These are phyloP conservation scores for Glaucomys volans DNA, from an alignment of 2,113 vertebrate genomes.

Conservation along the genomic window DNA sequence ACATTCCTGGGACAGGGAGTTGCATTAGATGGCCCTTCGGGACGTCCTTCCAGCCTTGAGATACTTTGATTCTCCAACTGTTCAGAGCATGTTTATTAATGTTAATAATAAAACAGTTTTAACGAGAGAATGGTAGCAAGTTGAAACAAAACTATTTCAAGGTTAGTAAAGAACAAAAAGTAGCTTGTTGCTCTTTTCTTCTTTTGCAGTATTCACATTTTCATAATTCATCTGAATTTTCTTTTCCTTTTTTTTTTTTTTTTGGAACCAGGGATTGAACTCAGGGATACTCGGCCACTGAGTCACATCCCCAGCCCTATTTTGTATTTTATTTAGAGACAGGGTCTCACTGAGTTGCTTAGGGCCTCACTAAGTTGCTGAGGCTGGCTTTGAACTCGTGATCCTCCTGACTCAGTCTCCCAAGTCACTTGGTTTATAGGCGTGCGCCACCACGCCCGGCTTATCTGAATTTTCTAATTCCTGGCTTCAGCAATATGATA, in stretches of 20 bases:
- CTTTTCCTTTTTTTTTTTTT: too few species aligned
- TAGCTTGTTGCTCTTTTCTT: not conserved
- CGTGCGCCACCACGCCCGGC: too few species aligned
- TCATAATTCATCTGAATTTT: not conserved
- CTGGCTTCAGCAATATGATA: not conserved
- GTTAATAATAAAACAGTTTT: not conserved
- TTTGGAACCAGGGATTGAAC: too few species aligned
- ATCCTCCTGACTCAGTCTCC: too few species aligned
- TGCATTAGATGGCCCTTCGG: not conserved
- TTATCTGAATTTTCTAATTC: slow-evolving; percentile 21
- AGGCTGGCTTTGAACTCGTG: too few species aligned
- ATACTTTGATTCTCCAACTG: not conserved
- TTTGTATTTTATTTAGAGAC: too few species aligned
- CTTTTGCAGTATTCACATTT: not conserved
- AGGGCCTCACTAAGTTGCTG: too few species aligned
- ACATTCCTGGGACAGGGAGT: not conserved
- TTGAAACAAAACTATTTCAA: not conserved
- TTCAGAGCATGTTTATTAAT: not conserved
- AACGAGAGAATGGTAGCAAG: not conserved
- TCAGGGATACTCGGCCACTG: too few species aligned
- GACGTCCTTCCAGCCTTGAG: not conserved
- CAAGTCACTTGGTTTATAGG: too few species aligned
- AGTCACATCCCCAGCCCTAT: too few species aligned
- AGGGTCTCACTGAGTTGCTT: too few species aligned
- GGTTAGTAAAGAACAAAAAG: slow-evolving; percentile 31